These are phyloP conservation scores for Hypotaenidia okinawae DNA, from an alignment of 2,797 vertebrate species.

Conservation along the genomic window DNA sequence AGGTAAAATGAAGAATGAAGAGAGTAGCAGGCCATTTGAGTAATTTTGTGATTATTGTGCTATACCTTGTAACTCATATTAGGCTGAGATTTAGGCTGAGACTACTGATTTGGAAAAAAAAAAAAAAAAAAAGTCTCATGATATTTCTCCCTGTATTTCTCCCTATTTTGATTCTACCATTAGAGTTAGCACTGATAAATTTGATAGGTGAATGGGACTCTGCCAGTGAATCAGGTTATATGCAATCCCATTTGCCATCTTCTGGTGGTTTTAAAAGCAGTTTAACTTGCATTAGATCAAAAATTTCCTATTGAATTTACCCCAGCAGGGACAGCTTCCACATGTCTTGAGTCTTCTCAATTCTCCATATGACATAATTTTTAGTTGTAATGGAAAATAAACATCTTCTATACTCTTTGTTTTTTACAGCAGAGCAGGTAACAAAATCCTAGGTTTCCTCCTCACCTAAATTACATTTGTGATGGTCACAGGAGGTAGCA, in stretches of 20 bases:
- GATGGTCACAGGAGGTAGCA: not conserved
- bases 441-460: not conserved
- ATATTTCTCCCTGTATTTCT: not conserved
- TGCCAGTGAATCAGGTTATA: not conserved
- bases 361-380: not conserved
- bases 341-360: not conserved
- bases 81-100: not conserved
- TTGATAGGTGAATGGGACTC: not conserved
- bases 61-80: not conserved
- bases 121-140: not conserved
- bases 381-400: not conserved
- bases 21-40: not conserved
- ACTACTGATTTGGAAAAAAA: not conserved
- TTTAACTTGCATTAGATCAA: not conserved
- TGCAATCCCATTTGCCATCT: not conserved
- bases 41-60: not conserved
- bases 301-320: not conserved
- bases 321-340: not conserved
- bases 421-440: not conserved
- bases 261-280: not conserved
- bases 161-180: not conserved
- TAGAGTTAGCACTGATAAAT: not conserved
- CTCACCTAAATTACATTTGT: not conserved
- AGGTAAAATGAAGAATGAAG: not conserved
- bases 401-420: not conserved